phyloP scores from a whole-genome alignment of 2,888 invertebrate species.

The Apotomis turbidana region DNA sequence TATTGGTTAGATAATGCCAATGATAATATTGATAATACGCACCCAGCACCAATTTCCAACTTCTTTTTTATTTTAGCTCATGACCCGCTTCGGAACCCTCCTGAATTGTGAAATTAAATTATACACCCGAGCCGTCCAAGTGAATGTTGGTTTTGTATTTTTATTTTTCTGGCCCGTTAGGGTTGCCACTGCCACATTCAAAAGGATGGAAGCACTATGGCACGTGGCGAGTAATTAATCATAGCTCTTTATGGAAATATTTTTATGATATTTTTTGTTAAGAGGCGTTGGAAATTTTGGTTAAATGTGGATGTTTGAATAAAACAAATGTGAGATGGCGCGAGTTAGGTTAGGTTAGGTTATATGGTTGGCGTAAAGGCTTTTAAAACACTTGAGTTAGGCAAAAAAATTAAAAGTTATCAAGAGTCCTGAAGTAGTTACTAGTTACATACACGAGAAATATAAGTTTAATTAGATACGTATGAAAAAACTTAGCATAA shows the following conservation, averaged over 20 bases:
- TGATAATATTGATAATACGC: no score
- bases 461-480: no score
- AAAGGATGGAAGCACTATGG: neutral
- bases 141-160: constrained; percentile 22
- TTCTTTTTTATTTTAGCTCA: neutral
- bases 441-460: no score
- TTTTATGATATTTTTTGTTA: constrained; percentile 1
- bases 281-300: neutral
- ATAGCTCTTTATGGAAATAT: constrained; percentile 20
- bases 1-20: no score
- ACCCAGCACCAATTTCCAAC: neutral
- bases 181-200: constrained; percentile 17
- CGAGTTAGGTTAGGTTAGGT: no score
- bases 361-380: no score
- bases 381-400: no score
- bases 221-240: constrained; percentile 31
- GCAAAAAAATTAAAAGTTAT: no score
- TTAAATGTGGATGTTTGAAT: neutral
- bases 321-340: no score
- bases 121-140: neutral
- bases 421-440: no score
- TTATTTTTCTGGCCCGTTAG: constrained; percentile 19
- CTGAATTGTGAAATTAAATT: no score
- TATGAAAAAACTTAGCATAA: neutral
- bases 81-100: no score